Percentiles rank a stretch among this genome's conserved stretches.
Evolutionary conservation across 2,888 invertebrate species (phyloP).

Genomic region (Patella caerulea): DNA sequence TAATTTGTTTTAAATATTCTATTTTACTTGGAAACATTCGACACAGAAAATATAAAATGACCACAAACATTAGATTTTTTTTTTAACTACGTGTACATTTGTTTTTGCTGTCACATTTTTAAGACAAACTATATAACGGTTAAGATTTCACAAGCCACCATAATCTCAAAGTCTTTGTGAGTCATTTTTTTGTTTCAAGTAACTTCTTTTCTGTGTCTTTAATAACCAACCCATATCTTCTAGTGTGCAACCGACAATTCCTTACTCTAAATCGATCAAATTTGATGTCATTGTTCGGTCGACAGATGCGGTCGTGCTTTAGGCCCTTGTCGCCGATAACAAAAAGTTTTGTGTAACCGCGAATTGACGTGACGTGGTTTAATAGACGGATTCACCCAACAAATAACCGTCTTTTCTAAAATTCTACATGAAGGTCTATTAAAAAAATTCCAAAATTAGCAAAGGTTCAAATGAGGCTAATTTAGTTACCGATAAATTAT

Average conservation of each 20-base stretch:
- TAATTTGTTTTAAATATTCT: too few species aligned
- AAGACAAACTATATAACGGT: too few species aligned
- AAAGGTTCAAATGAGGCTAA: too few species aligned
- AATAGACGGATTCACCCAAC: not conserved
- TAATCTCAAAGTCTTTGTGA: not conserved
- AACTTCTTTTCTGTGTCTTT: slow-evolving; percentile 6
- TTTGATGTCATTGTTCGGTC: slow-evolving; percentile 9
- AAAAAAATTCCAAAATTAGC: too few species aligned
- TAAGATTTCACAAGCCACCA: too few species aligned
- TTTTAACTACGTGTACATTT: too few species aligned
- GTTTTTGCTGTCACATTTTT: too few species aligned
- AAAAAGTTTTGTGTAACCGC: slow-evolving; percentile 13
- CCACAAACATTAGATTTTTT: too few species aligned
- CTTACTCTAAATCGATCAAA: slow-evolving; percentile 10
- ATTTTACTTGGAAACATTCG: too few species aligned
- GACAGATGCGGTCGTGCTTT: slow-evolving; percentile 12
- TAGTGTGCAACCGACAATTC: slow-evolving; percentile 10
- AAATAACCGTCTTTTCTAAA: not conserved
- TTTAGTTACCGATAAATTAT: too few species aligned
- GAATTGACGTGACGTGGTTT: not conserved
- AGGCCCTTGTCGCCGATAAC: slow-evolving; percentile 9
- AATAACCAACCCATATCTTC: slow-evolving; percentile 7
- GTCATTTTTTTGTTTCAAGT: not conserved
- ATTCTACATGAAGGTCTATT: too few species aligned
- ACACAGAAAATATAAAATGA: too few species aligned